These are phyloP conservation scores for Esox lucius DNA, from an alignment of 2,797 vertebrate species.

Conservation along the genomic window DNA sequence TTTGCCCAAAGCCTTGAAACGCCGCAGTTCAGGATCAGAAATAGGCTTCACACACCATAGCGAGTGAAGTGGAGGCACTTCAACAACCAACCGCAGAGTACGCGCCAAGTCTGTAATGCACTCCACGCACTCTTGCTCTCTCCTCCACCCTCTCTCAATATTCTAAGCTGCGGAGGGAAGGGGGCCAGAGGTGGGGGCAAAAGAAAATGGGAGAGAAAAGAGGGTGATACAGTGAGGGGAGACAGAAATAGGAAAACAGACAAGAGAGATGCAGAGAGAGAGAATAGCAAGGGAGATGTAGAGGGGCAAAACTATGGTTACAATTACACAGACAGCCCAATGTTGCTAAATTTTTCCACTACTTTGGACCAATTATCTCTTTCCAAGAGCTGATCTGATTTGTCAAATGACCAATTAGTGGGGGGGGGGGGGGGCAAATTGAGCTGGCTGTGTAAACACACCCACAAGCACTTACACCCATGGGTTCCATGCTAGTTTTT, in stretches of 20 bases:
- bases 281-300: too few species aligned
- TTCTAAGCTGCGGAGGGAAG: neutral
- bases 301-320: neutral
- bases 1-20: neutral
- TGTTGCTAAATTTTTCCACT: too few species aligned
- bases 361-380: too few species aligned
- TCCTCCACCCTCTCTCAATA: neutral
- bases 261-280: neutral
- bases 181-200: neutral
- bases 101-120: conserved; percentile 49
- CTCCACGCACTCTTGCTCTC: conserved; percentile 10
- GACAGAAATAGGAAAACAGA: neutral
- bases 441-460: too few species aligned
- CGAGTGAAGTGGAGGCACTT: conserved; percentile 22
- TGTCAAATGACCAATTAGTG: too few species aligned
- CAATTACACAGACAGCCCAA: too few species aligned
- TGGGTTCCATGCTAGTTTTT: too few species aligned
- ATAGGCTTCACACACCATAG: conserved; percentile 38
- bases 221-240: neutral
- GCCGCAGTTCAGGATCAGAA: conserved; percentile 23
- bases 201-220: neutral
- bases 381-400: too few species aligned
- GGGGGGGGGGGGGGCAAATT: too few species aligned
- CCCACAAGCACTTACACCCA: too few species aligned
- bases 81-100: conserved; percentile 43